A percentile compares a stretch with the other conserved stretches of the same genome.
Evolutionary conservation across 2,888 invertebrate genomes (phyloP).

Genomic region (Noctua fimbriata): DNA sequence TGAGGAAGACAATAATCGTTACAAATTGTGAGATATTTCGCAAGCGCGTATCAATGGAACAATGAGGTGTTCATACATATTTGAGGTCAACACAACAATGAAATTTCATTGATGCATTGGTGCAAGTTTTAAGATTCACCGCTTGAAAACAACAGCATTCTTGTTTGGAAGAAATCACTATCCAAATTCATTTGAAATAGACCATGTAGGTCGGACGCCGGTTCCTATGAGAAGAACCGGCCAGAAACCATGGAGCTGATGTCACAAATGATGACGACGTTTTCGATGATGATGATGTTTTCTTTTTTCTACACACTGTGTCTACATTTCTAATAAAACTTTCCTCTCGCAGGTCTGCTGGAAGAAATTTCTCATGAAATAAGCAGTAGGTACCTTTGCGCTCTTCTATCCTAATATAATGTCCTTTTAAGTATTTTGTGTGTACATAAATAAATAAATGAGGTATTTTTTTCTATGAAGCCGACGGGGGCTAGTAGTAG

Average conservation of each 20-base stretch:
- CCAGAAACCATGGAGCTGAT: neutral
- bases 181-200: neutral
- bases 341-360: too few relatives aligned
- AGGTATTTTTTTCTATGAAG: too few relatives aligned
- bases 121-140: neutral
- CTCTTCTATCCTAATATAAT: too few relatives aligned
- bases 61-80: neutral
- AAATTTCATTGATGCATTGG: neutral
- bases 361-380: too few relatives aligned
- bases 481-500: neutral
- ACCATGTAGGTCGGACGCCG: neutral
- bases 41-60: neutral
- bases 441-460: too few relatives aligned
- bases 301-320: too few relatives aligned
- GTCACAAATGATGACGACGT: neutral
- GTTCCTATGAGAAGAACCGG: neutral
- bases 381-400: too few relatives aligned
- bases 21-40: slow-evolving; percentile 4
- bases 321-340: too few relatives aligned
- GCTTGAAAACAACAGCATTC: neutral
- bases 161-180: neutral
- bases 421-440: too few relatives aligned
- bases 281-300: too few relatives aligned
- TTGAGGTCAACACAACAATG: neutral
- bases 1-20: slow-evolving; percentile 16